Percentiles rank a stretch among this genome's conserved stretches.
Evolutionary conservation across 2,888 invertebrate species (phyloP).

Genomic region (Pollenia griseotomentosa): DNA sequence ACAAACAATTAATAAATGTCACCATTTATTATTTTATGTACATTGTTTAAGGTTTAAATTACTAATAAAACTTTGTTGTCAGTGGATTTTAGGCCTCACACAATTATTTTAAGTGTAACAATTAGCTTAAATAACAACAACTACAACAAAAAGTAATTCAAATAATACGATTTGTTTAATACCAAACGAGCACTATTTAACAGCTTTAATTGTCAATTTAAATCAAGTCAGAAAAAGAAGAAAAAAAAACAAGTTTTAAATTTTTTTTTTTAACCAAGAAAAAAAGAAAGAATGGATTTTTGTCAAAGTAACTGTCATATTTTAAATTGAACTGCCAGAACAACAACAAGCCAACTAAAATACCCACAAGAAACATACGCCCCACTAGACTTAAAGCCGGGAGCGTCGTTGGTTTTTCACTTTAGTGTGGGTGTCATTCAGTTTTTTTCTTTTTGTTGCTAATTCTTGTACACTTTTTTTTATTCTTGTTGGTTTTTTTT

Average conservation of each 20-base stretch:
- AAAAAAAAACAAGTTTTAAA: background rate
- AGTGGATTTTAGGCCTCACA: slow-evolving; percentile 38
- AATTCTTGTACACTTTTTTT: slow-evolving; percentile 40
- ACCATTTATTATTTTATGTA: slow-evolving; percentile 32
- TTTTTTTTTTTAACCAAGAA: background rate
- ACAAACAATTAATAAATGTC: slow-evolving; percentile 57
- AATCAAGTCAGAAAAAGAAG: slow-evolving; percentile 1
- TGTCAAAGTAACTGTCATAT: slow-evolving; percentile 37
- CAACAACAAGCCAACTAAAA: background rate
- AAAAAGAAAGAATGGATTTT: slow-evolving; percentile 24
- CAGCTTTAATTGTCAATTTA: slow-evolving; percentile 57
- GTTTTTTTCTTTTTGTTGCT: slow-evolving; percentile 46
- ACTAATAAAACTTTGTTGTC: slow-evolving; percentile 16
- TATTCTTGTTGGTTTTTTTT: slow-evolving; percentile 23
- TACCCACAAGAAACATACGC: slow-evolving; percentile 8
- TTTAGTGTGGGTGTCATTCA: slow-evolving; percentile 58
- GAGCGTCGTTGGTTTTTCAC: background rate
- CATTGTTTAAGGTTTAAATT: slow-evolving; percentile 31
- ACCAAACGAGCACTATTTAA: slow-evolving; percentile 37
- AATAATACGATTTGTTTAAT: slow-evolving; percentile 46
- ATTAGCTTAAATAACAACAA: no score
- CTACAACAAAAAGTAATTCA: slow-evolving; percentile 28
- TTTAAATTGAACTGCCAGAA: slow-evolving; percentile 20
- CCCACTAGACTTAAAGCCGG: slow-evolving; percentile 17
- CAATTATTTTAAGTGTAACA: background rate